Evolutionary conservation across 2,888 invertebrate genomes (phyloP).

Genomic region (Sycophila texana): DNA sequence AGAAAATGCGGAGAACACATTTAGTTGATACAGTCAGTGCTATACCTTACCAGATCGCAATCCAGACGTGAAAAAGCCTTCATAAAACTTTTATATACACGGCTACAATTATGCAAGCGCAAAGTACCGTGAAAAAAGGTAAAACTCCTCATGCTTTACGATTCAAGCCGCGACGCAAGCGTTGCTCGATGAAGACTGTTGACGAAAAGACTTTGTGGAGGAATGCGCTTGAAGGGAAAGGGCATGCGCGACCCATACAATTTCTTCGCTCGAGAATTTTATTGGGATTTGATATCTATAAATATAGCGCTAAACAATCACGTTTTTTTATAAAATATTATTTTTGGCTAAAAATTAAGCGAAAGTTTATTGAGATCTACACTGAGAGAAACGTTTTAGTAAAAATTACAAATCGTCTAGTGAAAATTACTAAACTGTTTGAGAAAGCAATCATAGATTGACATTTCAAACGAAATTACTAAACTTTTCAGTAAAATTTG

Average conservation of each 20-base stretch:
- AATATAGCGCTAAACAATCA: no score
- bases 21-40: neutral
- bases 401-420: no score
- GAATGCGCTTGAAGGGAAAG: conserved; percentile 15
- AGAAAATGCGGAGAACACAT: no score
- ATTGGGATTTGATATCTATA: no score
- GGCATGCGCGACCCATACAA: conserved; percentile 24
- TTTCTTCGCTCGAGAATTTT: conserved; percentile 9
- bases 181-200: neutral
- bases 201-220: neutral
- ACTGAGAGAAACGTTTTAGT: no score
- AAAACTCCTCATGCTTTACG: conserved; percentile 41
- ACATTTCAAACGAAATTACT: no score
- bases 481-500: no score
- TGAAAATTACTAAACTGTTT: no score
- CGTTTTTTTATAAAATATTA: neutral
- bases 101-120: conserved; percentile 39
- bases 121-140: conserved; percentile 18
- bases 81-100: conserved; percentile 27
- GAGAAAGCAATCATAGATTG: no score
- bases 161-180: conserved; percentile 9
- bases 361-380: conserved; percentile 57
- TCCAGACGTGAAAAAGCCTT: conserved; percentile 15
- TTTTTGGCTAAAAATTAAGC: conserved; percentile 45
- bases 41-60: conserved; percentile 27